Base-by-base conservation (phyloP, 1,140 invertebrate genomes). In the Lepeophtheirus salmonis region DNA sequence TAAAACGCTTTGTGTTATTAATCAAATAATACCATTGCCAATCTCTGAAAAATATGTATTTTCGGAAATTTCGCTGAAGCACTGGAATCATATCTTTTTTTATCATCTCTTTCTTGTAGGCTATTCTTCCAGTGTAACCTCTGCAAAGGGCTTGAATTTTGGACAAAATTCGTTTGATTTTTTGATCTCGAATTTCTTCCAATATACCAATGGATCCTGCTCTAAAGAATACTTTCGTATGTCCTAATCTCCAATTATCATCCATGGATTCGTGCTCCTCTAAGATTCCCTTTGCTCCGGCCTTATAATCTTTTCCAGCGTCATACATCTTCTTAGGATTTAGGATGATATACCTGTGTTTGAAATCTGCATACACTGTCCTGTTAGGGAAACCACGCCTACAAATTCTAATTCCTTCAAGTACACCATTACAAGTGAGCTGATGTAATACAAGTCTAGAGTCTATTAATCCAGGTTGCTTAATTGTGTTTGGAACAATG, bases 381-480 rank as follows among this genome's bases (percentile, higher is more conserved):
- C 96, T 89, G 84, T 98, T 99, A 79, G 95, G 96, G 86, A 98
- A 99, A 75, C 96, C 96, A 82, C 99, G 99, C 77, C 96, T 85
- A 76, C 96, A 99, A 80, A 99, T 99, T 92, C 96, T 92, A 80
- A 99, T 99, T 78, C 96, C 96, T 86, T 99, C 94, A 80, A 98
- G 85, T 77, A 99, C 96, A 94, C 96, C 96, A 82, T 99, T 99
- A 86, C 96, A 99, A 66, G 94, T 97, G 68, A 99, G 80, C 80
- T 99, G 96, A 76, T 99, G 89, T 85, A 96, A 91, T 52, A 99
- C 94, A 76, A 99, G 80, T 71, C 89, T 86, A 63, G 96, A 92
- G 75, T 99, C 96, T 73, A 98, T 95, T 61, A 97, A 78, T 83
- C 82, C 83, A 70, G 89, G 78, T 70, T 87, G 83, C 77, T 97